A percentile compares a stretch with the other conserved stretches of the same genome.
phyloP scores from a whole-genome alignment of 1,140 invertebrate species.

The Scaptomyza hsui region DNA sequence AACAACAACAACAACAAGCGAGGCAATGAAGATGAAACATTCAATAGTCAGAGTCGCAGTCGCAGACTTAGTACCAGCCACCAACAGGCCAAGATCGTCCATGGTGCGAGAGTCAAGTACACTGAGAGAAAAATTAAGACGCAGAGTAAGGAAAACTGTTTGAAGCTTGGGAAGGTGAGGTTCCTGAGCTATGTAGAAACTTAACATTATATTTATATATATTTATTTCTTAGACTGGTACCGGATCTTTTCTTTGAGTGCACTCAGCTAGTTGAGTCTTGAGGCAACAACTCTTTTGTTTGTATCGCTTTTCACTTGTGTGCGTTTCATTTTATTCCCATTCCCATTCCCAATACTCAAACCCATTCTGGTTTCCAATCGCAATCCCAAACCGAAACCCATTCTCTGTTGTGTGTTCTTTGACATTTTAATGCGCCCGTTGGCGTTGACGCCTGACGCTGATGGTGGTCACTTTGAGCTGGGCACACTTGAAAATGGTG shows the following conservation, averaged over 20 bases:
- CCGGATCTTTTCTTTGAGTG: constrained; percentile 1
- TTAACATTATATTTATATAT: no score
- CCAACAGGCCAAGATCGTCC: not conserved
- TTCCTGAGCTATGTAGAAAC: no score
- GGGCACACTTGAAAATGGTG: constrained; percentile 74
- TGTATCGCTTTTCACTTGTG: constrained; percentile 52
- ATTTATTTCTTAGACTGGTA: no score
- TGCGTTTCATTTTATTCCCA: constrained; percentile 48
- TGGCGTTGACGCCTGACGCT: constrained; percentile 67
- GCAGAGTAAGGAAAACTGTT: no score
- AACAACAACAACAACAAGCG: no score
- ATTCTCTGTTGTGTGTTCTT: constrained; percentile 61
- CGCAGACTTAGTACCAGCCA: constrained; percentile 30
- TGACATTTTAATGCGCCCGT: constrained; percentile 79
- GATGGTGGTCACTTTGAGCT: constrained; percentile 61
- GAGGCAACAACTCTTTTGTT: constrained; percentile 53
- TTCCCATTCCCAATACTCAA: not conserved
- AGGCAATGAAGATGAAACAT: constrained; percentile 44
- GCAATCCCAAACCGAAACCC: not conserved
- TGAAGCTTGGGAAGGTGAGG: no score
- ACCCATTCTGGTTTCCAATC: constrained; percentile 37
- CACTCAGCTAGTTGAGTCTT: constrained; percentile 23
- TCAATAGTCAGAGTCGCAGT: constrained; percentile 6
- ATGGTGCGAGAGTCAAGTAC: constrained; percentile 4
- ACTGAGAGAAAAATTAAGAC: not conserved